A percentile compares a stretch with the other conserved stretches of the same genome.
These are phyloP conservation scores for Chinchilla lanigera DNA, from an alignment of 2,113 vertebrate species.

Conservation along the genomic window DNA sequence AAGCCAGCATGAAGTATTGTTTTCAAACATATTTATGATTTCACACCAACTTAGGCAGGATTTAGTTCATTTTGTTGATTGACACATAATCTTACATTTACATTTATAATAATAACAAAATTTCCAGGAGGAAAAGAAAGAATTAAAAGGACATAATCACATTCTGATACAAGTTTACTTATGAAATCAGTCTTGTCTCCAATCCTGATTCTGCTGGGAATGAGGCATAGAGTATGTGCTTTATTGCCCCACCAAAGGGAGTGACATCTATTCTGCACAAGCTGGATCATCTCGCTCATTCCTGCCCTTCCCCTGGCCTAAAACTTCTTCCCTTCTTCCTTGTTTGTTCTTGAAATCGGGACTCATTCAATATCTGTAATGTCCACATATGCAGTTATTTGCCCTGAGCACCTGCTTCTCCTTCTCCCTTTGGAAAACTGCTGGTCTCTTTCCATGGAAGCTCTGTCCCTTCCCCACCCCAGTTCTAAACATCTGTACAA, in stretches of 20 bases:
- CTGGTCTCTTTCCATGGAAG: background rate
- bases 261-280: background rate
- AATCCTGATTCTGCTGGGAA: background rate
- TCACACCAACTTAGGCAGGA: slow-evolving; percentile 72
- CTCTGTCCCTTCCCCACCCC: background rate
- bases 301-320: background rate
- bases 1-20: slow-evolving; percentile 73
- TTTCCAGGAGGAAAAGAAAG: background rate
- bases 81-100: slow-evolving; percentile 61
- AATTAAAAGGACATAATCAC: slow-evolving; percentile 41
- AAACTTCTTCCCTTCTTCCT: background rate
- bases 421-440: background rate
- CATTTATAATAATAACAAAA: slow-evolving; percentile 52
- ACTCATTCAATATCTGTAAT: background rate
- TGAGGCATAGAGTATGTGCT: fast-evolving
- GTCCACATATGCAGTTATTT: background rate
- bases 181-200: background rate
- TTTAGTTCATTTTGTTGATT: slow-evolving; percentile 65
- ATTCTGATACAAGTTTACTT: slow-evolving; percentile 16
- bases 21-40: slow-evolving; percentile 77
- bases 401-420: background rate
- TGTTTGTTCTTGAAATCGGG: slow-evolving; percentile 32
- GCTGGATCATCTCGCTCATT: background rate
- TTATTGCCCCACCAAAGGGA: background rate
- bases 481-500: background rate